A percentile compares a stretch with the other conserved stretches of the same genome.
phyloP scores from a whole-genome alignment of 2,888 invertebrate genomes.

The Ecliptopera silaceata region DNA sequence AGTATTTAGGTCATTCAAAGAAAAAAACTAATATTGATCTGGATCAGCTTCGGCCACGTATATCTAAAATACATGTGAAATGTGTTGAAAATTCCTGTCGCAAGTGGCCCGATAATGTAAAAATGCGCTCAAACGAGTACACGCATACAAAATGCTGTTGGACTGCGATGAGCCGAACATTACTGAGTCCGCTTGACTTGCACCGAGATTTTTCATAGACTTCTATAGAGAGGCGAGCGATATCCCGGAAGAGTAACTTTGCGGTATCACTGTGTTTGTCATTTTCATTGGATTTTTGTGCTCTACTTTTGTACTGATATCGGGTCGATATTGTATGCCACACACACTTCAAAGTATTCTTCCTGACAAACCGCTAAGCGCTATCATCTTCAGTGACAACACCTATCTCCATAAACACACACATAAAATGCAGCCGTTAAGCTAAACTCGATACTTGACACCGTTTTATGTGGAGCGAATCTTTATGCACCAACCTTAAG shows the following conservation, averaged over 20 bases:
- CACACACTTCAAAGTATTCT: neutral
- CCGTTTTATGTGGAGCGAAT: slow-evolving; percentile 30
- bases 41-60: no score
- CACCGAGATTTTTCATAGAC: neutral
- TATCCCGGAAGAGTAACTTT: neutral
- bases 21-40: no score
- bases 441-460: slow-evolving; percentile 37
- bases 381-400: slow-evolving; percentile 6
- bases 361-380: neutral
- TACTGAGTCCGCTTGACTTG: no score
- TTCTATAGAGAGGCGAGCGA: neutral
- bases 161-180: no score
- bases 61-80: no score
- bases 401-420: slow-evolving; percentile 19
- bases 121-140: no score
- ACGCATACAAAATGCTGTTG: no score
- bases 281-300: neutral
- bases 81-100: no score
- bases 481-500: slow-evolving; percentile 50
- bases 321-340: neutral
- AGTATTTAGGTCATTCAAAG: no score
- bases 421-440: slow-evolving; percentile 36
- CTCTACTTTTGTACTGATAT: neutral
- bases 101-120: no score
- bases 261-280: neutral